phyloP scores from a whole-genome alignment of 2,888 invertebrate genomes.

The Drosophila fulvimacula region DNA sequence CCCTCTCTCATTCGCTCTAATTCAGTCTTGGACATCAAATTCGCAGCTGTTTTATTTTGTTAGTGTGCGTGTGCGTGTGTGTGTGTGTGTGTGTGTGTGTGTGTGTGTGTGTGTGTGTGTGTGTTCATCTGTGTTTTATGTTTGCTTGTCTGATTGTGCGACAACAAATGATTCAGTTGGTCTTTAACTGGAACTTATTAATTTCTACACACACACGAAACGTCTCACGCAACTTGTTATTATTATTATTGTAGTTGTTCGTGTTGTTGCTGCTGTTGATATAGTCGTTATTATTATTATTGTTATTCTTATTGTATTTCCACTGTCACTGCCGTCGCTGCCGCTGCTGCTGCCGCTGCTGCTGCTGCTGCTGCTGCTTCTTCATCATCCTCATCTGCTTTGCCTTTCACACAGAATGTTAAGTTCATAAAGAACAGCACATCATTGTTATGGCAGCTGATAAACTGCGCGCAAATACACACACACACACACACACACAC shows the following conservation, averaged over 20 bases:
- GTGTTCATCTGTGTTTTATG: constrained; percentile 42
- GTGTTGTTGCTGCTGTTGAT: constrained; percentile 17
- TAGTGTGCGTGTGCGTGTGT: constrained; percentile 11
- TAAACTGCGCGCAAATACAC: constrained; percentile 36
- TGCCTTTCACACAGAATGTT: constrained; percentile 44
- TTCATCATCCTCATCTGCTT: constrained; percentile 10
- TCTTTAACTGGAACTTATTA: constrained; percentile 70
- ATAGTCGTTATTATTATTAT: constrained; percentile 39
- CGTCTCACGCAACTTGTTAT: constrained; percentile 55
- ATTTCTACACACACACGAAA: constrained; percentile 55
- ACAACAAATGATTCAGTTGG: constrained; percentile 69
- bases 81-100: constrained; percentile 11
- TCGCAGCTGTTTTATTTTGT: constrained; percentile 28
- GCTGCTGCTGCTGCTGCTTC: neutral
- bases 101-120: constrained; percentile 12
- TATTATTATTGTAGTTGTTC: constrained; percentile 28
- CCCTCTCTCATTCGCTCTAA: neutral
- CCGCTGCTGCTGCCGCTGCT: constrained; percentile 19
- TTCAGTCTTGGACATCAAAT: constrained; percentile 8
- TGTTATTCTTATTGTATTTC: constrained; percentile 44
- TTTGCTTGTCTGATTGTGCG: constrained; percentile 63
- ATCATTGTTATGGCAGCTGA: constrained; percentile 69
- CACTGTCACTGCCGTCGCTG: constrained; percentile 53
- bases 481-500: constrained; percentile 5
- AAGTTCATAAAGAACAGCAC: constrained; percentile 59